These are phyloP conservation scores for Phoenicopterus ruber DNA, from an alignment of 2,113 vertebrate species.

Conservation along the genomic window DNA sequence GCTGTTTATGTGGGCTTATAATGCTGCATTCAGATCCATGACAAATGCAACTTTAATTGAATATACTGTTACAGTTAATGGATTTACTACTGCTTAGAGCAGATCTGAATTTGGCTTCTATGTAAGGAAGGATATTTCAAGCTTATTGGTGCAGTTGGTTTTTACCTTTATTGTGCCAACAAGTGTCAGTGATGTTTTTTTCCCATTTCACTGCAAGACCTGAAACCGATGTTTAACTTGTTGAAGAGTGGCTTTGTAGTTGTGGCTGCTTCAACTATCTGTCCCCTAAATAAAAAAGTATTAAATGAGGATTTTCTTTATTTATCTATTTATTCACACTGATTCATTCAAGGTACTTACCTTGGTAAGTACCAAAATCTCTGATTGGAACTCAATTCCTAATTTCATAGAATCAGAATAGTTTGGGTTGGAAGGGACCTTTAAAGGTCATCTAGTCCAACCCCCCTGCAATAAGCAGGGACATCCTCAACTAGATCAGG, in stretches of 20 bases:
- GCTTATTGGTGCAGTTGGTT: not conserved
- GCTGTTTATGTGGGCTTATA: not conserved
- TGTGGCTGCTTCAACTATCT: not conserved
- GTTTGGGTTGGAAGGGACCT: no score
- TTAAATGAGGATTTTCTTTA: not conserved
- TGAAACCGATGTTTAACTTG: not conserved
- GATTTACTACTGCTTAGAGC: not conserved
- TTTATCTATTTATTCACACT: not conserved
- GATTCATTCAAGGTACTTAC: not conserved
- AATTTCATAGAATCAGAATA: no score
- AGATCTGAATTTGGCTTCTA: not conserved
- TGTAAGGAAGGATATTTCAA: not conserved
- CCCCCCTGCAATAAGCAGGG: no score
- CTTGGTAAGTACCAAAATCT: not conserved
- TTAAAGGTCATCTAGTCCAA: no score
- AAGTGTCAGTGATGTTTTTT: not conserved
- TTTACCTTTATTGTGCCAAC: not conserved
- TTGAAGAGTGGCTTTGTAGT: not conserved
- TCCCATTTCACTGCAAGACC: not conserved
- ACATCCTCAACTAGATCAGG: no score
- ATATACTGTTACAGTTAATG: conserved; percentile 11
- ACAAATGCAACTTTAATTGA: conserved; percentile 35
- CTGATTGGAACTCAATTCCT: not conserved
- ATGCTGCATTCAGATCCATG: not conserved
- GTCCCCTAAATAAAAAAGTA: not conserved